Percentiles rank a stretch among this genome's conserved stretches.
Evolutionary conservation across 2,888 invertebrate species (phyloP).

Genomic region (Malthinus seriepunctatus): DNA sequence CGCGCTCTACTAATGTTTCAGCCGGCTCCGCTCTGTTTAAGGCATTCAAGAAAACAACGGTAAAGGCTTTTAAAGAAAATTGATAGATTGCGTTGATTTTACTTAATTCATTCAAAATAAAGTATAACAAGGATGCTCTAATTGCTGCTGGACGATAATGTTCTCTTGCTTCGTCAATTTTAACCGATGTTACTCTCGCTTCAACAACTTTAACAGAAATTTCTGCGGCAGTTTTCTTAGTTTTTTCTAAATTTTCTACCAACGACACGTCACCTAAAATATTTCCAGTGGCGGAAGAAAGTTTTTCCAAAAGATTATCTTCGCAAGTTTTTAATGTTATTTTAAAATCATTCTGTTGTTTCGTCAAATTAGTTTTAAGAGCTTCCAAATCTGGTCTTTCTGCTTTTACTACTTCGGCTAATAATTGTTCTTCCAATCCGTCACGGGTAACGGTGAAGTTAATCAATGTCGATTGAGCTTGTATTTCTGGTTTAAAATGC

Average conservation of each 20-base stretch:
- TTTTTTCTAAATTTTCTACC: slow-evolving; percentile 90
- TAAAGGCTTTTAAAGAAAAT: slow-evolving; percentile 93
- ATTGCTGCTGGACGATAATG: slow-evolving; percentile 83
- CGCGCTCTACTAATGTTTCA: slow-evolving; percentile 72
- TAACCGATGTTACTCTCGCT: slow-evolving; percentile 81
- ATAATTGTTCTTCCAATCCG: slow-evolving; percentile 87
- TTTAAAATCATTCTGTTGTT: slow-evolving; percentile 93
- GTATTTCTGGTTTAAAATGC: slow-evolving; percentile 96
- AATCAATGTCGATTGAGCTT: slow-evolving; percentile 93
- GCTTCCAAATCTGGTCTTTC: slow-evolving; percentile 90
- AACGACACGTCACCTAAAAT: slow-evolving; percentile 88
- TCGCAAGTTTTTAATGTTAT: slow-evolving; percentile 90
- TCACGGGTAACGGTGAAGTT: slow-evolving; percentile 95
- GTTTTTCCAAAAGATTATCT: slow-evolving; percentile 82
- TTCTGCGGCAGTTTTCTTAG: slow-evolving; percentile 90
- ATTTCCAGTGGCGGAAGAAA: slow-evolving; percentile 90
- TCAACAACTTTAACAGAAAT: slow-evolving; percentile 86
- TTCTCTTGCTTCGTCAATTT: slow-evolving; percentile 91
- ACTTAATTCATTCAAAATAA: slow-evolving; percentile 88
- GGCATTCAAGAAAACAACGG: slow-evolving; percentile 87
- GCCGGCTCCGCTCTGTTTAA: slow-evolving; percentile 69
- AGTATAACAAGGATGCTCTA: slow-evolving; percentile 88
- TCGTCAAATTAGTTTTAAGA: slow-evolving; percentile 80
- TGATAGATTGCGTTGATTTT: slow-evolving; percentile 96
- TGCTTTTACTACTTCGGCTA: slow-evolving; percentile 91